These are phyloP conservation scores for Merodon equestris DNA, from an alignment of 2,888 invertebrate genomes.

Conservation along the genomic window DNA sequence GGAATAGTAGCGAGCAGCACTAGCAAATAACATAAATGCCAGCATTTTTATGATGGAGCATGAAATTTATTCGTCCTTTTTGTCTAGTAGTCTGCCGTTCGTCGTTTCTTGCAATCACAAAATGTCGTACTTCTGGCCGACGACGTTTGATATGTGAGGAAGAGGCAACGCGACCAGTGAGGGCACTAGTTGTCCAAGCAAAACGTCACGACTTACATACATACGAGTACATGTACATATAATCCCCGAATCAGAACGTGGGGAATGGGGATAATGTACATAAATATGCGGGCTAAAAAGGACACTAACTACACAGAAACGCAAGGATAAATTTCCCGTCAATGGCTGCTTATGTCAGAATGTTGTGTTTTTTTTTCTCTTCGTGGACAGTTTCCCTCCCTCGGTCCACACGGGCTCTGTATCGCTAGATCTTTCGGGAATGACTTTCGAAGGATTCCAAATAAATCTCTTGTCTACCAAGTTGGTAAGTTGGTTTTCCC, in stretches of 20 bases:
- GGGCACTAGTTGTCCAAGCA: slow-evolving; percentile 42
- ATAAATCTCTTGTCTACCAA: slow-evolving; percentile 59
- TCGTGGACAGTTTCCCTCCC: background rate
- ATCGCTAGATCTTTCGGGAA: slow-evolving; percentile 17
- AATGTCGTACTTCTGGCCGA: slow-evolving; percentile 18
- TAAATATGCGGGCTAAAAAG: slow-evolving; percentile 52
- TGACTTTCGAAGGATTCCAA: slow-evolving; percentile 44
- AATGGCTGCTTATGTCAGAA: slow-evolving; percentile 64
- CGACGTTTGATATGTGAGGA: slow-evolving; percentile 32
- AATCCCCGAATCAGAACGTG: slow-evolving; percentile 24
- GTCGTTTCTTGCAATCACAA: slow-evolving; percentile 40
- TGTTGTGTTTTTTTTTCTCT: slow-evolving; percentile 13
- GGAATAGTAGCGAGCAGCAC: slow-evolving; percentile 33
- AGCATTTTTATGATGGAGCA: slow-evolving; percentile 67
- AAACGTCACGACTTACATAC: slow-evolving; percentile 39
- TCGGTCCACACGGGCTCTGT: background rate
- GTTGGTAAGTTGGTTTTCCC: slow-evolving; percentile 24
- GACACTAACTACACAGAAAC: slow-evolving; percentile 53
- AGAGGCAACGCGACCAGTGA: too few species aligned
- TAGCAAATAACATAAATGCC: slow-evolving; percentile 66
- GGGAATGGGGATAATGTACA: slow-evolving; percentile 46
- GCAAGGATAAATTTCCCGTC: slow-evolving; percentile 56
- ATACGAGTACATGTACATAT: background rate
- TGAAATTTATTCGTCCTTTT: slow-evolving; percentile 67
- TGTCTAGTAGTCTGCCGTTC: slow-evolving; percentile 26